Evolutionary conservation across 2,797 vertebrate genomes (phyloP), one percentile per base, ranked within the genome.

Genomic region (Neosilurus hyrtlii): DNA sequence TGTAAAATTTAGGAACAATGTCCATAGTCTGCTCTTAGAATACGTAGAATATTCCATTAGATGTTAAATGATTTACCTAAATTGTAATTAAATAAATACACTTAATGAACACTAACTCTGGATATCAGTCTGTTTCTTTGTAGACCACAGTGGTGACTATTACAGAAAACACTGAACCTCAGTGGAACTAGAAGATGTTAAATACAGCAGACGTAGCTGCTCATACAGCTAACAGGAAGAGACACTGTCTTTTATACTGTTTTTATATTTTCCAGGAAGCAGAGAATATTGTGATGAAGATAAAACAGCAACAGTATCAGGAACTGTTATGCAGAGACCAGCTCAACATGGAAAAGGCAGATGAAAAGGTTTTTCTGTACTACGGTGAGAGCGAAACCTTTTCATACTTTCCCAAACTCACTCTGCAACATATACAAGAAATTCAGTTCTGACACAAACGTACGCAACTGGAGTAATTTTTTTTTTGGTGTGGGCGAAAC

Each of bases 301-400:
- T 99, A 92, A 97, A 94, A 92, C 96, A 96, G 92, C 97, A 98
- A 92, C 97, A 98, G 87, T 98, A 97, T 83, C 89, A 94, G 7
- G 96, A 98, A 76, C 95, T 99, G 77, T 93, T 99, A 86, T 30
- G 68, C 81, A 95, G 90, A 1, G 98, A 99, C 93, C 97, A 99
- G 91, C 96, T 99, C 86, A 96, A 88, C 87, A 92, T 92, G 35
- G 98, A 99, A 90, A 94, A 90, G 86, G 94, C 86, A 15, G 96
- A 97, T 0, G 93, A 92, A 84, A 97, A 96, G 89, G 93, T 98
- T 87, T 99, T 99, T 90, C 90, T 99, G 87, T 94, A 97, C 85
- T 99, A 98, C 0, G 95, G 98, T 99, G 91, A 95, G 96, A 76
- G 18, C 8, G 12, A 16, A 72, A 1, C 51, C 26, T 49, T 66